Percentiles rank a stretch among this genome's conserved stretches.
Evolutionary conservation across 2,888 invertebrate genomes (phyloP).

Genomic region (Polyommatus icarus): DNA sequence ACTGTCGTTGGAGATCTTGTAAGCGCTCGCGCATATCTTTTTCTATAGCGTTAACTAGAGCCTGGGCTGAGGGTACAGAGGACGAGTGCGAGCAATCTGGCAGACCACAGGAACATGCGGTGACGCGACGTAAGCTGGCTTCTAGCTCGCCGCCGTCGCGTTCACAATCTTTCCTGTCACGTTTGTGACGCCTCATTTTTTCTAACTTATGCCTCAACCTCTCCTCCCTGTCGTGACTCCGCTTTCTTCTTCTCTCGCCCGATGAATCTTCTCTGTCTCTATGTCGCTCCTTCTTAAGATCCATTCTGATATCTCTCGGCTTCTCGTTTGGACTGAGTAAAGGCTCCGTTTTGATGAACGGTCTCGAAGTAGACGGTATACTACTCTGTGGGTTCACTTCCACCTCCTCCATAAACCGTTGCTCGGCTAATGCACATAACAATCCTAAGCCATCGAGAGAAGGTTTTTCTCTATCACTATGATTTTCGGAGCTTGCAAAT

Average conservation of each 20-base stretch:
- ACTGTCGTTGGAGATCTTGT: constrained; percentile 89
- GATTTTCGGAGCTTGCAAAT: constrained; percentile 57
- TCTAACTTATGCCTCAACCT: constrained; percentile 69
- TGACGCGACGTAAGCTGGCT: constrained; percentile 66
- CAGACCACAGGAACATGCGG: constrained; percentile 63
- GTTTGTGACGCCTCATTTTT: constrained; percentile 69
- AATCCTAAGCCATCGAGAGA: constrained; percentile 85
- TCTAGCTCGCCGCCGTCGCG: constrained; percentile 67
- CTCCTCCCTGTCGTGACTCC: constrained; percentile 68
- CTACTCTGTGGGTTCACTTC: constrained; percentile 60
- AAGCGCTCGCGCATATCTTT: constrained; percentile 90
- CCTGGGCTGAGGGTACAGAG: constrained; percentile 73
- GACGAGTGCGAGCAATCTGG: constrained; percentile 57
- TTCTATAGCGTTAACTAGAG: constrained; percentile 87
- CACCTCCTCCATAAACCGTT: constrained; percentile 89
- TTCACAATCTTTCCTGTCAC: constrained; percentile 56
- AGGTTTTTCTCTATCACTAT: constrained; percentile 61
- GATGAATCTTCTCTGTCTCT: constrained; percentile 69
- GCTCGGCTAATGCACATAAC: constrained; percentile 91
- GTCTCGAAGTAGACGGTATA: constrained; percentile 53
- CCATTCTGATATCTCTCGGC: constrained; percentile 48
- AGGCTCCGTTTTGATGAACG: constrained; percentile 66
- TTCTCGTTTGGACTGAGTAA: constrained; percentile 61
- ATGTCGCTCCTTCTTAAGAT: constrained; percentile 64
- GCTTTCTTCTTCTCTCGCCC: constrained; percentile 63